Evolutionary conservation across 2,888 invertebrate genomes (phyloP), one percentile per base, ranked within the genome.

Genomic region (Exocentrus adspersus): DNA sequence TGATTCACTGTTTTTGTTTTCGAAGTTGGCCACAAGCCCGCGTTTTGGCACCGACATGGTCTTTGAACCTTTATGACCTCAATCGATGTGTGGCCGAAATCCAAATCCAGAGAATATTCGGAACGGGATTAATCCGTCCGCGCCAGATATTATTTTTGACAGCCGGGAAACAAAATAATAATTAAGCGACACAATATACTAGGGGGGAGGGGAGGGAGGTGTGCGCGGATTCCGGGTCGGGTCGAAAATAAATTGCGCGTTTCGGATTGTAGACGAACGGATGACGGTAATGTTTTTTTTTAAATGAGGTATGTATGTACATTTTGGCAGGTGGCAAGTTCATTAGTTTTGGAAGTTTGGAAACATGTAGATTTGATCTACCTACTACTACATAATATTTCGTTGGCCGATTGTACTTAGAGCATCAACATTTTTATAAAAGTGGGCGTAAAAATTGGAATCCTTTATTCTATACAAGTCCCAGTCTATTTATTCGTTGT

Each of bases 41-140:
- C 46, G 56, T 46, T 24, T 5, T 5, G 37, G 37, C 37, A 37
- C n/a, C n/a, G 24, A 7, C 7, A 20, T 45, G 46, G 56, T 57
- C 42, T 57, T 57, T 57, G 45, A 57, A 57, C 56, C 56, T 24
- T 32, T 17, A 14, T 46, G 46, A 45, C 56, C 56, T 46, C 56
- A 57, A 57, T 46, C n/a, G n/a, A n/a, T 17, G 56, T 12, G 46
- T 57, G 56, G 56, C 56, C 30, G 30, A 45, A 46, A 57, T 46
- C 56, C 56, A 57, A 57, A 57, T 32, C 46, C 56, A 14, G 46
- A 16, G 10, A 57, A 57, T 24, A 57, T 46, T 57, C 30, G 46
- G 46, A 57, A 57, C 46, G 32, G 46, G 30, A 57, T 57, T 54
- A 19, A 19, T 45, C 54, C 28, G 46, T 46, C 20, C 46, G 20